Conservation (phyloP, 2,113 vertebrate species). For the human (Homo sapiens) region GRCh38 chr12:9761001-9761500, state of each 20-base stretch:
- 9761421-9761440: not conserved
- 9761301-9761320: not conserved
- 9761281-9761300: not conserved
- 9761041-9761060: conserved; percentile 68
- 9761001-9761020: conserved; percentile 45
- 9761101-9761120: conserved; percentile 23
- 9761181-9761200: not conserved
- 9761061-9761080: conserved; percentile 61
- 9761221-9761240: not conserved
- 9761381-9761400: not conserved
- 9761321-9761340: not conserved
- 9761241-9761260: not conserved
- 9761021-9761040: not conserved
- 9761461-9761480: not conserved
- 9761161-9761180: not conserved
- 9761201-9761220: not conserved
- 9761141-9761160: not conserved
- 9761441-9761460: not conserved
- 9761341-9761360: not conserved
- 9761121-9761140: conserved; percentile 9
- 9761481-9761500: not conserved
- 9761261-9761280: not conserved
- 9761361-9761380: not conserved
- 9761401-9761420: not conserved
- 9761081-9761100: conserved; percentile 52